Conservation (phyloP, 30 jellyfish, hydroid and myxozoan species). For the Turritopsis dohrnii region DNA sequence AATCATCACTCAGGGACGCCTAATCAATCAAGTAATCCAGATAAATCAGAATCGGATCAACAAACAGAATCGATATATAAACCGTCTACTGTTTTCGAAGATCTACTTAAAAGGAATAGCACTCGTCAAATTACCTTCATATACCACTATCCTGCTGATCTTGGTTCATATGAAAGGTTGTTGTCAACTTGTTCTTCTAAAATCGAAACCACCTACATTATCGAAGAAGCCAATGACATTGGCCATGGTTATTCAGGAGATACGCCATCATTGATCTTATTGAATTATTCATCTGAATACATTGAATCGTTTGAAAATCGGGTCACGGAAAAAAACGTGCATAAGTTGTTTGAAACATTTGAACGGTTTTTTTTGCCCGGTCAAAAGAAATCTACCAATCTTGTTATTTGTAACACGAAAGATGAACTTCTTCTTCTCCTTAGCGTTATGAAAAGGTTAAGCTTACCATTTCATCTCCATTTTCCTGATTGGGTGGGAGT, state of each 20-base stretch:
- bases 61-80: too few species aligned
- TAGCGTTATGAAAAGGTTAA: background rate
- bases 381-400: background rate
- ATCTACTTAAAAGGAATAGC: background rate
- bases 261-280: background rate
- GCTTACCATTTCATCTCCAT: background rate
- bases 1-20: background rate
- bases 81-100: too few species aligned
- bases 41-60: background rate
- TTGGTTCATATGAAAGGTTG: background rate
- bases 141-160: background rate
- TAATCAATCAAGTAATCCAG: too few species aligned
- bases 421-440: background rate
- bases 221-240: background rate
- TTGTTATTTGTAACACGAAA: background rate
- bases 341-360: background rate
- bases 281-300: too few species aligned
- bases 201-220: background rate
- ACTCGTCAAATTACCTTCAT: background rate
- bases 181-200: background rate
- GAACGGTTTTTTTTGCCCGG: background rate
- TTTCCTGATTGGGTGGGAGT: background rate
- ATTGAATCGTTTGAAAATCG: background rate
- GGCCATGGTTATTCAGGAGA: background rate
- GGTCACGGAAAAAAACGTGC: background rate